Evolutionary conservation across 2,888 invertebrate species (phyloP), one percentile per base, ranked within the genome.

Genomic region (Kuschelorhynchus macadamiae): DNA sequence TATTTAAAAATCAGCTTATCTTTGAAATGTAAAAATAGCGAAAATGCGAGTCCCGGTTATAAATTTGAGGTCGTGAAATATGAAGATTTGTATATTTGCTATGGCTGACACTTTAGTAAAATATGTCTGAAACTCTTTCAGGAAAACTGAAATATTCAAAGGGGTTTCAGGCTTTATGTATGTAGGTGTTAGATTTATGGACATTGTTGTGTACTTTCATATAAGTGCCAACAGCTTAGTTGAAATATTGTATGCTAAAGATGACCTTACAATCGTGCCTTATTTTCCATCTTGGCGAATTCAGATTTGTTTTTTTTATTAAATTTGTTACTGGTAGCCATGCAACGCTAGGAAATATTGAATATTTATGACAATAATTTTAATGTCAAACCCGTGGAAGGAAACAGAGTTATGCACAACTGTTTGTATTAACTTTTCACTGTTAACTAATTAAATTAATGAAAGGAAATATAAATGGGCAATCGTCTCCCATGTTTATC

Each of bases 211-310:
- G 74, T 72, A 72, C 71, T 76, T 76, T 75, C 76, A 76, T 77
- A 74, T 77, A 74, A 76, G 75, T 78, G 78, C 77, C 78, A 79
- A 79, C 79, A 76, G 77, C 75, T 74, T 68, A 74, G 72, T 78
- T 77, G 78, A 78, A 78, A 78, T 79, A 79, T 79, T 77, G 75
- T 77, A 75, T 77, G 76, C 76, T 74, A 75, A 75, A 77, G 75
- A 77, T 77, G 75, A 77, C 78, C 78, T 75, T 77, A 66, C 42
- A 53, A 53, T 62, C 53, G 44, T 52, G 52, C 41, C 42, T 41
- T 62, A 36, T 52, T 62, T 49, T 49, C 49, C n/a, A n/a, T n/a
- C n/a, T n/a, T n/a, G n/a, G n/a, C n/a, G n/a, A n/a, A n/a, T n/a
- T n/a, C n/a, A n/a, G n/a, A n/a, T n/a, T n/a, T n/a, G n/a, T n/a